phyloP scores from a whole-genome alignment of 1,140 invertebrate species.

The Thaumetopoea pityocampa region DNA sequence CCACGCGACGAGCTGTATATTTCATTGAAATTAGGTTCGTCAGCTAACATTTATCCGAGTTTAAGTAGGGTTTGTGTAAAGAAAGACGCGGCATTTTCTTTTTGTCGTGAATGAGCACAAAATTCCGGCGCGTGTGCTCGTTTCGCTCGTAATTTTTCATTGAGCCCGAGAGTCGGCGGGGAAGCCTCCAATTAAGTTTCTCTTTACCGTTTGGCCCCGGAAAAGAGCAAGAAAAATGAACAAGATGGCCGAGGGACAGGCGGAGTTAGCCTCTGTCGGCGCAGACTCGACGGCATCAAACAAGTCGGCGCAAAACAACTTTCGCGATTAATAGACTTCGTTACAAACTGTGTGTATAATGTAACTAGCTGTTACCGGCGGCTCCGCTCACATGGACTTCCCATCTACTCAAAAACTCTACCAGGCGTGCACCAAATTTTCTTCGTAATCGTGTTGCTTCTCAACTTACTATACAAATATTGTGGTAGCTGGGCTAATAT shows the following conservation, averaged over 20 bases:
- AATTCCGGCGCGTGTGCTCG: slow-evolving; percentile 64
- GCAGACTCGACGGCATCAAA: too few species aligned
- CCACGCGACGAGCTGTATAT: slow-evolving; percentile 42
- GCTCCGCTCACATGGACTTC: too few species aligned
- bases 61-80: slow-evolving; percentile 36
- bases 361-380: too few species aligned
- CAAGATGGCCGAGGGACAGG: slow-evolving; percentile 44
- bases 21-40: slow-evolving; percentile 39
- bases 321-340: too few species aligned
- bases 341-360: too few species aligned
- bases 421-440: too few species aligned
- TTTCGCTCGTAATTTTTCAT: slow-evolving; percentile 74
- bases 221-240: slow-evolving; percentile 64
- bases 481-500: too few species aligned
- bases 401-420: too few species aligned
- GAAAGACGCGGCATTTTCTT: slow-evolving; percentile 51
- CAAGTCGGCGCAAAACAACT: too few species aligned
- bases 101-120: slow-evolving; percentile 45
- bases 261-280: slow-evolving; percentile 16
- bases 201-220: slow-evolving; percentile 61
- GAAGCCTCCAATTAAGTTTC: slow-evolving; percentile 74
- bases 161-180: slow-evolving; percentile 63
- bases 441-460: too few species aligned
- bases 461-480: too few species aligned
- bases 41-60: slow-evolving; percentile 41